Evolutionary conservation across 2,888 invertebrate species (phyloP).

Genomic region (Sycophila texana): DNA sequence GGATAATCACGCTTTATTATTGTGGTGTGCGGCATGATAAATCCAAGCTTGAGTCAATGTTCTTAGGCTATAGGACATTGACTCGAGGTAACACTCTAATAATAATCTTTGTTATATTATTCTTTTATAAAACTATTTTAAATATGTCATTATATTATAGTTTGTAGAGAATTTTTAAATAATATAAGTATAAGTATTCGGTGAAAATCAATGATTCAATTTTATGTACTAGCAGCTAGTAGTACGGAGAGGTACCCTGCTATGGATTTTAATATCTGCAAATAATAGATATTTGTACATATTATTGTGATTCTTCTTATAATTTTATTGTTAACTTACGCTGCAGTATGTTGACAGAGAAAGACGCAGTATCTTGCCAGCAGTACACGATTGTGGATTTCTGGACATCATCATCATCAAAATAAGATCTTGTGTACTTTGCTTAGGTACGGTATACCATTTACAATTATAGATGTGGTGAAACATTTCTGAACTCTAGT

Average conservation of each 20-base stretch:
- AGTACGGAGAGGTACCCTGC: not conserved
- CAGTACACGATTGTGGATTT: not conserved
- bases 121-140: too few species aligned
- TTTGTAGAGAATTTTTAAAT: too few species aligned
- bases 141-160: too few species aligned
- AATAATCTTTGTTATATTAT: too few species aligned
- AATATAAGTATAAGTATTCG: too few species aligned
- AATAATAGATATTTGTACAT: not conserved
- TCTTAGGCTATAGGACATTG: too few species aligned
- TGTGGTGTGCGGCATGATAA: too few species aligned
- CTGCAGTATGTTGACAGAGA: not conserved
- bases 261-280: not conserved
- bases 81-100: too few species aligned
- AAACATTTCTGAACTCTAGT: not conserved
- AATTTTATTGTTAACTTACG: not conserved
- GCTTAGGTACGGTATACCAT: not conserved
- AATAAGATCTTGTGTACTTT: not conserved
- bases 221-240: not conserved
- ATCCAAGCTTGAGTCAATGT: too few species aligned
- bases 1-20: too few species aligned
- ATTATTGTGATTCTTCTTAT: not conserved
- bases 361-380: not conserved
- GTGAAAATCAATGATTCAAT: too few species aligned
- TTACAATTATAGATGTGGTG: not conserved
- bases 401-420: slow-evolving; percentile 3